Percentiles rank a stretch among this genome's conserved stretches.
Conservation (phyloP, 2,797 vertebrate genomes). For the Urocyon cinereoargenteus region DNA sequence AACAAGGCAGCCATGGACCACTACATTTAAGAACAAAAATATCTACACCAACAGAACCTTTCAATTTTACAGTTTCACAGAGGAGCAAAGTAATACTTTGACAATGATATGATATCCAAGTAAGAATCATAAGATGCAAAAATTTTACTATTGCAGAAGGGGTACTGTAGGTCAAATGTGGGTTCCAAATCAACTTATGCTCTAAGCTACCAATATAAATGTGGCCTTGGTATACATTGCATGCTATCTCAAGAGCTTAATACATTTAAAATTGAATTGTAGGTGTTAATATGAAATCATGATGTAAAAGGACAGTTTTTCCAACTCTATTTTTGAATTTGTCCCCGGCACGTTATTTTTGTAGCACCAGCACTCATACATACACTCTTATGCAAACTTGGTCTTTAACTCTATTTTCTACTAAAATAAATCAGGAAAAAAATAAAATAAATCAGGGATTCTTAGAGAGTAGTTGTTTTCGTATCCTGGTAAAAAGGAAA, state of each 20-base stretch:
- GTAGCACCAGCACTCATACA: not conserved
- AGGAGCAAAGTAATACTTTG: not conserved
- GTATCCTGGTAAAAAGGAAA: not conserved
- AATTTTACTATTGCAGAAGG: not conserved
- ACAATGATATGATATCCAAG: not conserved
- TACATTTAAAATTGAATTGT: not conserved
- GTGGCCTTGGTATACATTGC: not conserved
- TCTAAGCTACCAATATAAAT: conserved; percentile 1
- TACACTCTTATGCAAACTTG: not conserved
- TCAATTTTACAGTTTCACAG: not conserved
- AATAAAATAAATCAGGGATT: not conserved
- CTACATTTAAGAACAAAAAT: not conserved
- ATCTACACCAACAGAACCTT: not conserved
- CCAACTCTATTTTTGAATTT: not conserved
- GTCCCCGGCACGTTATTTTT: not conserved
- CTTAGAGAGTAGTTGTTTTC: not conserved
- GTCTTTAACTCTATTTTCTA: conserved; percentile 24
- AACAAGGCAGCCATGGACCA: not conserved
- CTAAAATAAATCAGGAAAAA: not conserved
- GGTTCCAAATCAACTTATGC: not conserved
- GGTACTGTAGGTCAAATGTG: not conserved
- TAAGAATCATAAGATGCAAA: not conserved
- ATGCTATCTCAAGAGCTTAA: not conserved
- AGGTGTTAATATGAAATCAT: not conserved
- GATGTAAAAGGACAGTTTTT: not conserved